Conservation (phyloP, 2,888 invertebrate species). For the Tipula unca region DNA sequence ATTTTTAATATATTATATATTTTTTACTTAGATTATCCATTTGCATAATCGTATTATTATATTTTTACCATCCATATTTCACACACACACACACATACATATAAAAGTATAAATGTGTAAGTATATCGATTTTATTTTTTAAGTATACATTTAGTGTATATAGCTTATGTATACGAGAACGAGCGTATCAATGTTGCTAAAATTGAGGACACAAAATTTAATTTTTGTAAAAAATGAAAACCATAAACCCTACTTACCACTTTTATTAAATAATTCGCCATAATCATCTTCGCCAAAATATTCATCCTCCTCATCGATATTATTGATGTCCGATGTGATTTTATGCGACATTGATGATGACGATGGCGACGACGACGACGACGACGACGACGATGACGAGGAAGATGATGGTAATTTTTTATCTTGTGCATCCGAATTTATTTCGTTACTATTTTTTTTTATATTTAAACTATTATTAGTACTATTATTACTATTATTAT, state of each 20-base stretch:
- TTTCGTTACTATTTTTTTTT: background rate
- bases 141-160: background rate
- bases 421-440: background rate
- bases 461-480: background rate
- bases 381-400: background rate
- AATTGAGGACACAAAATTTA: background rate
- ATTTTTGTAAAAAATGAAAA: background rate
- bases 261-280: background rate
- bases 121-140: background rate
- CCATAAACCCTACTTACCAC: background rate
- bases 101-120: background rate
- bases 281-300: constrained; percentile 16
- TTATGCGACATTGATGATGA: background rate
- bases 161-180: background rate
- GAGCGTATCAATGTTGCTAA: background rate
- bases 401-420: background rate
- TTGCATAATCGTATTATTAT: background rate
- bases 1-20: too few relatives aligned
- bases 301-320: constrained; percentile 4
- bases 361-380: background rate
- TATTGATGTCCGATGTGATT: constrained; percentile 3
- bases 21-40: background rate
- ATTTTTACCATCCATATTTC: background rate
- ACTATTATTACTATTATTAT: background rate
- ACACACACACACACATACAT: too few relatives aligned